Evolutionary conservation across 2,797 vertebrate genomes (phyloP), one percentile per base, ranked within the genome.

Genomic region (Sebastolobus altivelis): DNA sequence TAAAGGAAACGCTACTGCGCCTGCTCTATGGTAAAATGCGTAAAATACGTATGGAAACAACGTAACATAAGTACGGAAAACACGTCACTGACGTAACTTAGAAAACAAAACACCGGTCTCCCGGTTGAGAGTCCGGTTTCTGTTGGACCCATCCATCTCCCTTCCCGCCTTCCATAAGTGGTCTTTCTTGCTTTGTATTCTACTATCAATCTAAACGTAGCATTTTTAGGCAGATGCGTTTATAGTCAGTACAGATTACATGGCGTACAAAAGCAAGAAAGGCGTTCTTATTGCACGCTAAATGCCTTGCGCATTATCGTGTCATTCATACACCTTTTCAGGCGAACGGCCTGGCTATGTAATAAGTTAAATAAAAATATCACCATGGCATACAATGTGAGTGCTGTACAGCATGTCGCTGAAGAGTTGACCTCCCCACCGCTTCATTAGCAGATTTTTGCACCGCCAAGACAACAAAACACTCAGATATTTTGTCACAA

Each of bases 291-390:
- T 54, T 54, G 20, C 20, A 22, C 20, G 4, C 49, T 54, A 54
- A 54, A 54, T 22, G 49, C 0, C n/a, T 54, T 54, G 0, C 0
- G 9, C 20, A 54, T 54, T 54, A 54, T 49, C 40, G 18, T 54
- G 49, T 54, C 46, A 9, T 49, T 49, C 46, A 49, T 49, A 20
- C 46, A 0, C 18, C 46, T 54, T 54, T 54, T 54, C 7, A n/a
- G 49, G 20, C 20, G 13, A 40, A 40, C 12, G 5, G 38, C 11
- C 11, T 40, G 38, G 35, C 35, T 10, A 37, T 37, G 35, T 37
- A 37, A 37, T 37, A 9, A 37, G 8, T 37, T 37, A 40, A 40
- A 40, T 40, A 5, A 55, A 55, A 56, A 55, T 11, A 37, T 13
- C 18, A 37, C 16, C 12, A 25, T 27, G 18, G 18, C 10, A 25